A percentile compares a stretch with the other conserved stretches of the same genome.
phyloP scores from a whole-genome alignment of 1,140 invertebrate species.

The Lethrus apterus region DNA sequence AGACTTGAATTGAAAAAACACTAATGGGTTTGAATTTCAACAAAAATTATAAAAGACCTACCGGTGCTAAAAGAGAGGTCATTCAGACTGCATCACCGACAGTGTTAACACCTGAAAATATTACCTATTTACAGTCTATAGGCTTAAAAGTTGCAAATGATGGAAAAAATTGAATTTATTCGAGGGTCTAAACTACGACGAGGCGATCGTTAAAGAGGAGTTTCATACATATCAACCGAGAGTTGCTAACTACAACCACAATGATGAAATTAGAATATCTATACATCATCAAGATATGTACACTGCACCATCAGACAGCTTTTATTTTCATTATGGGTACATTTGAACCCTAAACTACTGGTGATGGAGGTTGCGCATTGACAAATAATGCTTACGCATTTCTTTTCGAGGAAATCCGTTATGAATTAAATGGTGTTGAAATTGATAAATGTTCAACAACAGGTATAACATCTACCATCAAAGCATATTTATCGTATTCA shows the following conservation, averaged over 20 bases:
- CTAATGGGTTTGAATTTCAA: no score
- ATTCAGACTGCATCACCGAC: no score
- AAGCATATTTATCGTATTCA: conserved; percentile 32
- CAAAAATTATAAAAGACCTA: no score
- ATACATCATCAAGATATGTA: conserved; percentile 10
- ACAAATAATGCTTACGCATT: conserved; percentile 38
- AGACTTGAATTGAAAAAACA: no score
- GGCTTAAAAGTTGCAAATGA: not conserved
- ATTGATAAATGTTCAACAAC: conserved; percentile 41
- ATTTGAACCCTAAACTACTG: not conserved
- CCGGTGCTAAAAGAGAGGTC: no score
- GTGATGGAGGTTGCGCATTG: no score
- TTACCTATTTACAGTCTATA: not conserved
- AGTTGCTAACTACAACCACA: not conserved
- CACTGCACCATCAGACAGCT: not conserved
- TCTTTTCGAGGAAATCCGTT: conserved; percentile 43
- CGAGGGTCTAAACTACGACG: not conserved
- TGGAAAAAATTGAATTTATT: conserved; percentile 1
- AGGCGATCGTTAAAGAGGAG: not conserved
- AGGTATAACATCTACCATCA: conserved; percentile 39
- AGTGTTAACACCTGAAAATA: conserved; percentile 7
- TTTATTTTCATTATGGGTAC: not conserved
- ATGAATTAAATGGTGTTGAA: conserved; percentile 41
- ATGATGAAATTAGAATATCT: conserved; percentile 8
- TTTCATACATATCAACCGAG: conserved; percentile 2